A percentile compares a stretch with the other conserved stretches of the same genome.
Evolutionary conservation across 2,888 invertebrate species (phyloP).

Genomic region (Polydesmus complanatus): DNA sequence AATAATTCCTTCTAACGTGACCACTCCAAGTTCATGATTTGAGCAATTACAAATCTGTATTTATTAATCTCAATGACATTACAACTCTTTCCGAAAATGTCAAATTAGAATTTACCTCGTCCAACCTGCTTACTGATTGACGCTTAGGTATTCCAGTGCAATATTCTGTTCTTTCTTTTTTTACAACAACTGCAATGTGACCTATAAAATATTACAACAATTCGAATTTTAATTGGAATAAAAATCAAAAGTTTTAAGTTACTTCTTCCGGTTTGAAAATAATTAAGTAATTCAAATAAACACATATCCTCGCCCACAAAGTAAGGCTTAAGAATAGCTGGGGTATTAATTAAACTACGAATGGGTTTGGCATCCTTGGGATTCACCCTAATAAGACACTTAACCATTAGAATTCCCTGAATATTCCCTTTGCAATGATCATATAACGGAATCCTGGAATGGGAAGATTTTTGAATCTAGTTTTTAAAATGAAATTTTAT

Average conservation of each 20-base stretch:
- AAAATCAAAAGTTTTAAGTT: background rate
- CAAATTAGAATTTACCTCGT: background rate
- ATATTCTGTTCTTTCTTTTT: background rate
- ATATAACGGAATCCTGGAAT: constrained; percentile 30
- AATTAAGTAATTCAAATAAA: constrained; percentile 30
- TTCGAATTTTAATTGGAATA: background rate
- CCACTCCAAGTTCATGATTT: constrained; percentile 18
- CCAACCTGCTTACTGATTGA: background rate
- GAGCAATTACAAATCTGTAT: background rate
- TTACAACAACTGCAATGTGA: background rate
- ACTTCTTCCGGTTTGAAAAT: constrained; percentile 31
- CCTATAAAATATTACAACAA: background rate
- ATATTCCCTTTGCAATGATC: constrained; percentile 24
- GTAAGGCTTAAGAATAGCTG: constrained; percentile 22
- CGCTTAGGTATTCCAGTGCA: background rate
- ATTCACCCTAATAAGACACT: constrained; percentile 28
- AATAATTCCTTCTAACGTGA: constrained; percentile 31
- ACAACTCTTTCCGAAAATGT: background rate
- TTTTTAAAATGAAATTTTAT: background rate
- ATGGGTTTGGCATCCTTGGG: constrained; percentile 27
- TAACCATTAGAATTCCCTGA: constrained; percentile 28
- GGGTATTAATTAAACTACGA: constrained; percentile 22
- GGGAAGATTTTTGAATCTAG: constrained; percentile 26
- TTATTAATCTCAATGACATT: background rate
- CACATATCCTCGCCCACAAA: constrained; percentile 26